Conservation (phyloP, 1,140 invertebrate species). For the Pectinophora gossypiella region DNA sequence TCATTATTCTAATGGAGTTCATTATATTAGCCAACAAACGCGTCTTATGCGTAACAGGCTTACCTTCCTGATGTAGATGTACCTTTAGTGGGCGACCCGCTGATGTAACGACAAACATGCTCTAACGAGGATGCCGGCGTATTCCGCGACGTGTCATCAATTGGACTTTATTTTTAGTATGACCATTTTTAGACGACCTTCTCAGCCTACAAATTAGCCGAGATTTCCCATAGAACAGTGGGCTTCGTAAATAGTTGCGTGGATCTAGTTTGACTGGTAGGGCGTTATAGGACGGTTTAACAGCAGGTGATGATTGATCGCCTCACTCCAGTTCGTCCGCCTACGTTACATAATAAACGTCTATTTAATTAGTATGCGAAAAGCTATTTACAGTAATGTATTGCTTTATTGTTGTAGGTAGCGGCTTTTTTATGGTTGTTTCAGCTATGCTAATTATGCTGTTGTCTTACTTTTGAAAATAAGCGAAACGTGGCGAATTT, state of each 20-base stretch:
- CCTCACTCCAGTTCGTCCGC: not conserved
- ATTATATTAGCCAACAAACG: no score
- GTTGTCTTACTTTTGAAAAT: no score
- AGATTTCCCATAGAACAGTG: not conserved
- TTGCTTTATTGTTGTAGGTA: not conserved
- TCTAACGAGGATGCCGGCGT: not conserved
- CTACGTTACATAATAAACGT: conserved; percentile 1
- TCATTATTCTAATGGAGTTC: no score
- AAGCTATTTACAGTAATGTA: not conserved
- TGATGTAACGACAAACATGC: conserved; percentile 3
- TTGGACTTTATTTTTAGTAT: conserved; percentile 1
- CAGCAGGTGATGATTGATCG: not conserved
- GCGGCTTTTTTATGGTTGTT: not conserved
- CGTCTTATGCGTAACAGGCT: no score
- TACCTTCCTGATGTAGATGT: no score
- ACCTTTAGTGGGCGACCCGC: not conserved
- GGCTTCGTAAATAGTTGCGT: not conserved
- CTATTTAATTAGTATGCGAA: not conserved
- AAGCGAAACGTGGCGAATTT: no score
- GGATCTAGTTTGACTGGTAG: not conserved
- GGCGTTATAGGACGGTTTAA: not conserved
- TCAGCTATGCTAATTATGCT: no score
- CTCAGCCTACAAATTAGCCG: not conserved
- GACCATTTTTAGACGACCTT: not conserved
- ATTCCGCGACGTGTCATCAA: not conserved